These are phyloP conservation scores for Platygyra sinensis DNA, from an alignment of 64 coral and sea anemone genomes.

Conservation along the genomic window DNA sequence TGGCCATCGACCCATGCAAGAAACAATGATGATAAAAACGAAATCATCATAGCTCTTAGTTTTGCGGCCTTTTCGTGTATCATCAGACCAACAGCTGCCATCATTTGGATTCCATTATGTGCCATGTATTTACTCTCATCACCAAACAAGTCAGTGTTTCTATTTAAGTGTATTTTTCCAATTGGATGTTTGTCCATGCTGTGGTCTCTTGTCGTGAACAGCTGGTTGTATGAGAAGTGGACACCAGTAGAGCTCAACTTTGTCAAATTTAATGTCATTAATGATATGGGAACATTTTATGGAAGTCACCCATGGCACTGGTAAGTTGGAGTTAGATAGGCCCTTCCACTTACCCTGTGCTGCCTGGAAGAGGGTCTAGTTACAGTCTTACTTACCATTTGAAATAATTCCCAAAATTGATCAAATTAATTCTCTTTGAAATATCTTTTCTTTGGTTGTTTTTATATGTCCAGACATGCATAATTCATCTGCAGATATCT, in stretches of 20 bases:
- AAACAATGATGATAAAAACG: conserved; percentile 15
- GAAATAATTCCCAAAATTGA: too few species aligned
- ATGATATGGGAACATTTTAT: conserved; percentile 94
- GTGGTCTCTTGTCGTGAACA: conserved; percentile 81
- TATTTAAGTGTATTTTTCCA: conserved; percentile 58
- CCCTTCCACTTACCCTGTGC: too few species aligned
- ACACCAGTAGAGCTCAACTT: conserved; percentile 84
- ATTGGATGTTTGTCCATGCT: conserved; percentile 50
- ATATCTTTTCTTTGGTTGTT: too few species aligned
- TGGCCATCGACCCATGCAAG: conserved; percentile 62
- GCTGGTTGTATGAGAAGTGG: conserved; percentile 81
- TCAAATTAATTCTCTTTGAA: too few species aligned
- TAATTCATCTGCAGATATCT: too few species aligned
- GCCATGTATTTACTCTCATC: conserved; percentile 26
- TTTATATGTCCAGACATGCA: too few species aligned
- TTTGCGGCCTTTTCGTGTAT: conserved; percentile 83
- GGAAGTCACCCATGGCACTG: conserved; percentile 98
- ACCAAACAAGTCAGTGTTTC: conserved; percentile 52
- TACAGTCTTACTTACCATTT: too few species aligned
- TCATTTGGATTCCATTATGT: conserved; percentile 81
- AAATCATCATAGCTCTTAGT: conserved; percentile 32
- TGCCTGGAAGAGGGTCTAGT: too few species aligned
- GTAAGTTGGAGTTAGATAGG: conserved; percentile 33
- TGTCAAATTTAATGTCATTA: conserved; percentile 89
- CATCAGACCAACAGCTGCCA: conserved; percentile 80